phyloP scores from a whole-genome alignment of 2,888 invertebrate species.

The Erpobdella octoculata region DNA sequence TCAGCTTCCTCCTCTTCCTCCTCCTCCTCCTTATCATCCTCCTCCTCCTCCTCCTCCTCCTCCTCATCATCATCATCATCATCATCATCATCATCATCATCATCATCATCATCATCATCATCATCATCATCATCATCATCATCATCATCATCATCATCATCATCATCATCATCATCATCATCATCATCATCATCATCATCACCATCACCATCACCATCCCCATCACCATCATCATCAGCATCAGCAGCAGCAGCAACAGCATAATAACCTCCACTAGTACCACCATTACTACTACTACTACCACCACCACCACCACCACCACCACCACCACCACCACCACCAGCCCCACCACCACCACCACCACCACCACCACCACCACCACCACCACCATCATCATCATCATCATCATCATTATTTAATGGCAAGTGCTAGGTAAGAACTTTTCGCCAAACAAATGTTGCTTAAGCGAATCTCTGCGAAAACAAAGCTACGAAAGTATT shows the following conservation, averaged over 20 bases:
- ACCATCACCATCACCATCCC: too few relatives aligned
- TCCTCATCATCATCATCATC: not conserved
- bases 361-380: constrained; percentile 14
- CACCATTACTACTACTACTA: not conserved
- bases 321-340: not conserved
- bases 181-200: not conserved
- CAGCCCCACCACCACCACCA: not conserved
- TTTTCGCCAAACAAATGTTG: too few relatives aligned
- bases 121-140: not conserved
- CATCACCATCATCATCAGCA: not conserved
- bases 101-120: not conserved
- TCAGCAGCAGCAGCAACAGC: not conserved
- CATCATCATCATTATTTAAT: constrained; percentile 13
- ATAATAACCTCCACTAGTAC: not conserved
- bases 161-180: too few relatives aligned
- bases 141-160: not conserved
- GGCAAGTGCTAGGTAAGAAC: too few relatives aligned
- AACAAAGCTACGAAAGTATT: too few relatives aligned
- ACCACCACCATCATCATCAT: constrained; percentile 28
- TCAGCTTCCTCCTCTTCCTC: too few relatives aligned
- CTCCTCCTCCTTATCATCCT: too few relatives aligned
- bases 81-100: not conserved
- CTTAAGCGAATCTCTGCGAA: too few relatives aligned
- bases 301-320: not conserved
- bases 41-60: too few relatives aligned